Conservation (phyloP, 2,888 invertebrate species). For the Ochropleura leucogaster region DNA sequence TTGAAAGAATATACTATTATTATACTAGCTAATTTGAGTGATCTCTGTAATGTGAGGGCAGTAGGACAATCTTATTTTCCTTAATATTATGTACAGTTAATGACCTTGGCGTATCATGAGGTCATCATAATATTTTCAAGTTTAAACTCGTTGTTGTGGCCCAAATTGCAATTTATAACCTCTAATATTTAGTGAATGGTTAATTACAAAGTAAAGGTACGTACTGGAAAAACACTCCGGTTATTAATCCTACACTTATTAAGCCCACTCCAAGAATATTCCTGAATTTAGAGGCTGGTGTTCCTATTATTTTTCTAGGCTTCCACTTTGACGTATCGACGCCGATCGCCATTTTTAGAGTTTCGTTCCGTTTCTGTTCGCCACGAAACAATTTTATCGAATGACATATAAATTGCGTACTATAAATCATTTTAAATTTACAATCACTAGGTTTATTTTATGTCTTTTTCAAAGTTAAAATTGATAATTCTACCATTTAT, state of each 20-base stretch:
- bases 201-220: slow-evolving; percentile 4
- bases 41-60: background rate
- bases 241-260: slow-evolving; percentile 82
- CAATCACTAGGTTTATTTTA: accelerated
- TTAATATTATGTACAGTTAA: background rate
- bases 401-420: background rate
- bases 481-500: no score
- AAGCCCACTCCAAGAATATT: slow-evolving; percentile 89
- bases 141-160: background rate
- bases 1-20: background rate
- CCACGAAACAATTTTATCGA: background rate
- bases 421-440: background rate
- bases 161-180: slow-evolving; percentile 63
- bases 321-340: slow-evolving; percentile 91
- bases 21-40: background rate
- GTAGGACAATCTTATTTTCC: background rate
- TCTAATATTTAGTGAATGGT: background rate
- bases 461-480: background rate
- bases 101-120: no score
- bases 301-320: slow-evolving; percentile 92
- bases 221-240: slow-evolving; percentile 89
- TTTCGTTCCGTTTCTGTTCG: slow-evolving; percentile 26
- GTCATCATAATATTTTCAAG: background rate
- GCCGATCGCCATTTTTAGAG: slow-evolving; percentile 86
- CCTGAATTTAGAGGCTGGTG: slow-evolving; percentile 90